Evolutionary conservation across 2,797 vertebrate species (phyloP).

Genomic region (Typhlichthys eigenmanni): DNA sequence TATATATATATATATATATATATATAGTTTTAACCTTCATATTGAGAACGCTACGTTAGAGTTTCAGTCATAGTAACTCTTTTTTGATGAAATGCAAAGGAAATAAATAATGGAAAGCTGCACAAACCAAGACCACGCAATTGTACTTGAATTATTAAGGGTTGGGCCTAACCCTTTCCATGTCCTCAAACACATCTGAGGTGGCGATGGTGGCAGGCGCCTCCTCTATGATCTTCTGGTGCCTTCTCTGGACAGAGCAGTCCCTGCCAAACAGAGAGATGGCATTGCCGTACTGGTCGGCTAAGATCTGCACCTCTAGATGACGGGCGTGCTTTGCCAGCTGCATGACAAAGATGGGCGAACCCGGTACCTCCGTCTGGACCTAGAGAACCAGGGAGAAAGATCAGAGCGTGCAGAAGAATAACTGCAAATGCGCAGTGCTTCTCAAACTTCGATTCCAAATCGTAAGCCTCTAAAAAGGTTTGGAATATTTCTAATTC

Average conservation of each 20-base stretch:
- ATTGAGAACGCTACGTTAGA: too few relatives aligned
- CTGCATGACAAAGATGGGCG: slow-evolving; percentile 87
- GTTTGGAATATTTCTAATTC: too few relatives aligned
- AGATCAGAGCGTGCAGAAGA: not conserved
- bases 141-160: not conserved
- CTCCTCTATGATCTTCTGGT: slow-evolving; percentile 99
- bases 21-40: too few relatives aligned
- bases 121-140: too few relatives aligned
- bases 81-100: too few relatives aligned
- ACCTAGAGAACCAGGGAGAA: slow-evolving; percentile 61
- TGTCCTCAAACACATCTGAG: slow-evolving; percentile 88
- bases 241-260: slow-evolving; percentile 95
- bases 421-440: too few relatives aligned
- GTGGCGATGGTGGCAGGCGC: slow-evolving; percentile 94
- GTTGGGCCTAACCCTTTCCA: slow-evolving; percentile 85
- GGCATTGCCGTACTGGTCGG: slow-evolving; percentile 94
- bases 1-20: too few relatives aligned
- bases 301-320: slow-evolving; percentile 94
- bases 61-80: too few relatives aligned
- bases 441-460: too few relatives aligned
- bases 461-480: not conserved
- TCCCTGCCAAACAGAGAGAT: slow-evolving; percentile 97
- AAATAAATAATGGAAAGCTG: too few relatives aligned
- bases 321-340: slow-evolving; percentile 95
- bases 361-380: slow-evolving; percentile 81